phyloP scores from a whole-genome alignment of 2,888 invertebrate species.

The Volucella bombylans region DNA sequence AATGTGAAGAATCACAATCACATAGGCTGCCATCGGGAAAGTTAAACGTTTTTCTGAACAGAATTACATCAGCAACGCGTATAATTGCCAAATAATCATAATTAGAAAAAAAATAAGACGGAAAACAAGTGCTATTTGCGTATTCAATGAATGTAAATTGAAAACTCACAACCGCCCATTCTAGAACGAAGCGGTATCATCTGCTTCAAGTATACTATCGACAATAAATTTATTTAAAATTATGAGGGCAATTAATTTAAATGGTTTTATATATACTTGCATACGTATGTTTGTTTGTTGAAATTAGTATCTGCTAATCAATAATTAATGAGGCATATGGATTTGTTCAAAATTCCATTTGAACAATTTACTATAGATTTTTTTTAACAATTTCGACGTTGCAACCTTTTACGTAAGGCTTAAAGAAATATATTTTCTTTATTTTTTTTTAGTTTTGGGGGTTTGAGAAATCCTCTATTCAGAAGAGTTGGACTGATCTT shows the following conservation, averaged over 20 bases:
- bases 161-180: not conserved
- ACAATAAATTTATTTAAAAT: constrained; percentile 12
- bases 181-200: not conserved
- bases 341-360: too few relatives aligned
- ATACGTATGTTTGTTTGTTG: not conserved
- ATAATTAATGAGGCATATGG: not conserved
- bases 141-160: not conserved
- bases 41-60: not conserved
- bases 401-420: too few relatives aligned
- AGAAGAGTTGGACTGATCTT: too few relatives aligned
- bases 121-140: too few relatives aligned
- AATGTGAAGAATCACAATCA: too few relatives aligned
- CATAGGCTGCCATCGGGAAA: not conserved
- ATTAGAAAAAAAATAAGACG: not conserved
- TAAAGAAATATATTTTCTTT: too few relatives aligned
- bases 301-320: not conserved
- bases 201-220: not conserved
- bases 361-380: too few relatives aligned
- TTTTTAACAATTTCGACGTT: too few relatives aligned
- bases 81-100: not conserved
- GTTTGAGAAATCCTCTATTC: too few relatives aligned
- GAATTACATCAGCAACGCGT: not conserved
- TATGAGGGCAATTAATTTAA: constrained; percentile 23
- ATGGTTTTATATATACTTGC: not conserved
- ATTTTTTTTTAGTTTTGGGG: too few relatives aligned